These are phyloP conservation scores for Lontra canadensis DNA, from an alignment of 2,113 vertebrate genomes.

Conservation along the genomic window DNA sequence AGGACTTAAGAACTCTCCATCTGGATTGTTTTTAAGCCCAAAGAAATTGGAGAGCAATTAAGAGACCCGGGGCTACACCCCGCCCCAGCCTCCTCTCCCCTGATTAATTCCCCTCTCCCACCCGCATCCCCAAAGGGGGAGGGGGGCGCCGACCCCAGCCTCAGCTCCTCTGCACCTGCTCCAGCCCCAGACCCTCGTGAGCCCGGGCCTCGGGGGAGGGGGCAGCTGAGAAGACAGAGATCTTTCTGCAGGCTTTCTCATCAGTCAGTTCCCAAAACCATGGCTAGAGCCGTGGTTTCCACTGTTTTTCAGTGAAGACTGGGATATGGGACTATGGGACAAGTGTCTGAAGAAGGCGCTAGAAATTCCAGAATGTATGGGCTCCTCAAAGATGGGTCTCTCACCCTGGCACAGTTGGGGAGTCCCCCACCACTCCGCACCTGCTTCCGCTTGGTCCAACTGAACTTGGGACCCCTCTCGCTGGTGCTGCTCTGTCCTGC, in stretches of 20 bases:
- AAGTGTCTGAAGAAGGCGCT: not conserved
- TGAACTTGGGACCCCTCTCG: not conserved
- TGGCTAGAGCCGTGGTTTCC: not conserved
- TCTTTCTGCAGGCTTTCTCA: not conserved
- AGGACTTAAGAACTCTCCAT: slow-evolving; percentile 55
- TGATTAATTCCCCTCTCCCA: slow-evolving; percentile 69
- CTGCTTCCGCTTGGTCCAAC: not conserved
- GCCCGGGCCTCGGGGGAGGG: accelerated
- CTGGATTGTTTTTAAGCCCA: slow-evolving; percentile 68
- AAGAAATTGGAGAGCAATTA: slow-evolving; percentile 75
- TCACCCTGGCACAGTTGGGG: not conserved
- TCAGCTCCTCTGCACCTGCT: not conserved
- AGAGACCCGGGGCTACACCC: not conserved
- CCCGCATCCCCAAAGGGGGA: not conserved
- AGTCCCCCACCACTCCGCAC: not conserved
- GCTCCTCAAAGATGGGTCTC: not conserved
- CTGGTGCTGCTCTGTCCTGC: not conserved
- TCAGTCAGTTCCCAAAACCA: not conserved
- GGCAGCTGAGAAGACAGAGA: not conserved
- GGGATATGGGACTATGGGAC: not conserved
- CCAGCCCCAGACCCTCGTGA: not conserved
- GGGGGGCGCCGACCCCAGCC: not conserved
- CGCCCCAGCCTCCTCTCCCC: not conserved
- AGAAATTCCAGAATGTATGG: not conserved
- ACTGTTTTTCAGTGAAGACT: accelerated